Conservation (phyloP, 2,888 invertebrate genomes). For the Lobophora halterata region DNA sequence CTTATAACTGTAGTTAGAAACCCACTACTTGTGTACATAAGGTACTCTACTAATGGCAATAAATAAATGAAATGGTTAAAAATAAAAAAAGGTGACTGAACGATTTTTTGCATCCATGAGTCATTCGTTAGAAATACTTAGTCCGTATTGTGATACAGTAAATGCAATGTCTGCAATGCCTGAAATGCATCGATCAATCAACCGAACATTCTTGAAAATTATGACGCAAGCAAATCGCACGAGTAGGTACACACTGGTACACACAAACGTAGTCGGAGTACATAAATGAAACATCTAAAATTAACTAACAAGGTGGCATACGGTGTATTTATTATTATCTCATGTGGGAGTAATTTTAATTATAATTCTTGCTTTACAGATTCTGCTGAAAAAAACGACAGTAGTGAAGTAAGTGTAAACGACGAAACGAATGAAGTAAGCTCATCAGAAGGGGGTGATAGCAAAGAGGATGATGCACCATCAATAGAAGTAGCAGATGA, state of each 20-base stretch:
- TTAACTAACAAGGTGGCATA: too few species aligned
- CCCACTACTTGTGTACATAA: too few species aligned
- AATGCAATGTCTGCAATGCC: slow-evolving; percentile 6
- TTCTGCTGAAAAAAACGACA: slow-evolving; percentile 74
- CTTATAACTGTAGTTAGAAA: too few species aligned
- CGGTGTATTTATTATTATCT: too few species aligned
- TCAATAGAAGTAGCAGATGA: slow-evolving; percentile 74
- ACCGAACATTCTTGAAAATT: slow-evolving; percentile 1
- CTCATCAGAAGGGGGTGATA: slow-evolving; percentile 62
- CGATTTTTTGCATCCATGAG: background rate
- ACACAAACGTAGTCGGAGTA: too few species aligned
- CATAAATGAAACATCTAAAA: too few species aligned
- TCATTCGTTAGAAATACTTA: background rate
- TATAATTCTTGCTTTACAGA: too few species aligned
- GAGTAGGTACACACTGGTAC: too few species aligned
- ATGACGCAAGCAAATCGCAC: slow-evolving; percentile 1
- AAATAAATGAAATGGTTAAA: too few species aligned
- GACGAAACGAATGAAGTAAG: slow-evolving; percentile 67
- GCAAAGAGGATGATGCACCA: slow-evolving; percentile 58
- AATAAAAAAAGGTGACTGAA: too few species aligned
- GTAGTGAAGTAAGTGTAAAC: slow-evolving; percentile 73
- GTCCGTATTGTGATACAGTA: background rate
- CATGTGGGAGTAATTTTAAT: too few species aligned
- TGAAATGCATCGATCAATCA: slow-evolving; percentile 6
- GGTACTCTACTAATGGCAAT: too few species aligned